phyloP scores from a whole-genome alignment of 92 coral and sea anemone species.

The Umimayanthus chanpuru region DNA sequence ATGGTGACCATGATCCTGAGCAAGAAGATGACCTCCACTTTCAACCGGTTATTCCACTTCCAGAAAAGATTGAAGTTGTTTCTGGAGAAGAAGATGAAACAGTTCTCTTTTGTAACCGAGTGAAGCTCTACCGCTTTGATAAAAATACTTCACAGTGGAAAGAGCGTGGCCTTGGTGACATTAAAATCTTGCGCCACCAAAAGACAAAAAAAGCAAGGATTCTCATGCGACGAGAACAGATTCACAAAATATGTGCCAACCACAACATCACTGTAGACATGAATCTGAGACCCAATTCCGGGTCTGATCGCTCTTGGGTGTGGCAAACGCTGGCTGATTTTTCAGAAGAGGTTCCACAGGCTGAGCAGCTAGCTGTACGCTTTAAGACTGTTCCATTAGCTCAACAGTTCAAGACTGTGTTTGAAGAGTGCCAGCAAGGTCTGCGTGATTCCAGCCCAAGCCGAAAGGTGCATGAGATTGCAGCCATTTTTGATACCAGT shows the following conservation, averaged over 20 bases:
- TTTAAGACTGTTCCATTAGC: slow-evolving; percentile 63
- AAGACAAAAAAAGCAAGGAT: slow-evolving; percentile 55
- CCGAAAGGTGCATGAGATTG: not conserved
- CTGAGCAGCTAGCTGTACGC: slow-evolving; percentile 68
- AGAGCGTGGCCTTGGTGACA: slow-evolving; percentile 77
- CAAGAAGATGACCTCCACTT: slow-evolving; percentile 59
- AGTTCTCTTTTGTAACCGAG: slow-evolving; percentile 64
- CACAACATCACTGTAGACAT: slow-evolving; percentile 73
- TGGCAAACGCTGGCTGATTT: slow-evolving; percentile 67
- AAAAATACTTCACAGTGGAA: slow-evolving; percentile 62
- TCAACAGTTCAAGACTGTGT: slow-evolving; percentile 60
- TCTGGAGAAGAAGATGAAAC: slow-evolving; percentile 78
- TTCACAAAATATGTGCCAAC: slow-evolving; percentile 79
- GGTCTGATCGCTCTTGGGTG: slow-evolving; percentile 76
- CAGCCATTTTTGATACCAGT: slow-evolving; percentile 24
- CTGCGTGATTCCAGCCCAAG: slow-evolving; percentile 22
- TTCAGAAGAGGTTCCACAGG: slow-evolving; percentile 61
- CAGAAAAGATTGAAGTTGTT: slow-evolving; percentile 57
- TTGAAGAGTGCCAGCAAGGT: slow-evolving; percentile 69
- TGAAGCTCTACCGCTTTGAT: slow-evolving; percentile 74
- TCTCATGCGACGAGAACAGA: slow-evolving; percentile 80
- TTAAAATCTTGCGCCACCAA: slow-evolving; percentile 63
- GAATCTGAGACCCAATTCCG: slow-evolving; percentile 64
- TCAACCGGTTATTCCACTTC: slow-evolving; percentile 58
- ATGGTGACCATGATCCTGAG: slow-evolving; percentile 44